Base-by-base conservation (phyloP, 2,888 invertebrate species). In the Dinocampus coccinellae region DNA sequence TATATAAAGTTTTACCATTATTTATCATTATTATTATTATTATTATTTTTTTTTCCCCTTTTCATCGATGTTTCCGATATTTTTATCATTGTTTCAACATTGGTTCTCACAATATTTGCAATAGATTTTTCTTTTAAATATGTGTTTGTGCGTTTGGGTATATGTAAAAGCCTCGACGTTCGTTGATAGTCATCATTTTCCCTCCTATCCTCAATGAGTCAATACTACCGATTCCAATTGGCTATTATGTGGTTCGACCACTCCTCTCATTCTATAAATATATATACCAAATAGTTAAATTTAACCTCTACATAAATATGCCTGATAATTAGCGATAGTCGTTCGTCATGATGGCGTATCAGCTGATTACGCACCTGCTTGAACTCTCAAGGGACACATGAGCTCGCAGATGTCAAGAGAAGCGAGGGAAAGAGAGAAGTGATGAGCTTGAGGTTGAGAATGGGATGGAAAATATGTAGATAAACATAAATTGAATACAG, bases 271-370 rank as follows among this genome's bases (percentile, higher is more conserved):
- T 62, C 63, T 24, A 57, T 65, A 66, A 71, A 73, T 69, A 70
- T 73, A 72, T 77, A 76, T 74, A 47, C 16, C 47, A 47, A 16
- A n/a, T n/a, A 47, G 16, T 16, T 16, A 47, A 62, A 71, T 74
- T 73, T 69, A 73, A 71, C 39, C 58, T 72, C 75, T 72, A 16
- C 16, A 47, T n/a, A n/a, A n/a, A n/a, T 47, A 16, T 72, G 75
- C 78, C 79, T 81, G 82, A 82, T 84, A 85, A 84, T 84, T 85
- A 83, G 81, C 82, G 82, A 81, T 81, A 82, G 82, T 83, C 81
- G 82, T 84, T 83, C 80, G 78, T 82, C 81, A 81, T 77, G 76
- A 78, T 79, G 80, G 81, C 83, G 81, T 80, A 80, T 75, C 79
- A 79, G 82, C 82, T 83, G 83, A 84, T 85, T 82, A 82, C 81